Base-by-base conservation (phyloP, 1,140 invertebrate species). In the Sesamia nonagrioides region DNA sequence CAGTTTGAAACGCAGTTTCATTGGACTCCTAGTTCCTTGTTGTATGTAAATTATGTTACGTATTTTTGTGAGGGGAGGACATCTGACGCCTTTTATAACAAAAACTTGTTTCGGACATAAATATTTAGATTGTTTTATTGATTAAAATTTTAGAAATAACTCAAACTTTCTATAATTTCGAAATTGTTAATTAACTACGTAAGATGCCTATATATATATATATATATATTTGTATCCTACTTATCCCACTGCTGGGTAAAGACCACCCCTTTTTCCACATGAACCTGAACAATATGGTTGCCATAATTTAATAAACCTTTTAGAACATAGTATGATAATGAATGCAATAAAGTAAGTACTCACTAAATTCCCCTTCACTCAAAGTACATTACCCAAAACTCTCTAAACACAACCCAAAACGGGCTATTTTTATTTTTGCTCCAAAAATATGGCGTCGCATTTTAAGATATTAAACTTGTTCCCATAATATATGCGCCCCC, bases 391-490 rank as follows among this genome's bases (percentile, higher is more conserved):
- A 56, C 37, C 18, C 6, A 73, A 73, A 42, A 21, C 48, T 50
- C 66, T 17, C 45, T 27, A 54, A 52, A 73, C 48, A 11, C 27
- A 37, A 18, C 48, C 69, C 18, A 73, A 73, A 73, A 48, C 35
- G 18, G 37, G 21, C 35, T 75, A 27, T 75, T 75, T 75, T 35
- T 82, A 78, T 81, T 78, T 86, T 85, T 86, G 82, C 37, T 21
- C 18, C 60, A 86, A 81, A 87, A 75, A 42, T 82, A 87, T 79
- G 82, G 73, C 71, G 80, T 80, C 78, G 79, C 82, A 81, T 92
- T 92, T 89, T 90, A 90, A 91, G 89, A 92, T 94, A 94, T 92
- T 92, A 92, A 91, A 92, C 85, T 89, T 87, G 77, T 88, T 82
- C 83, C 37, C 71, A 82, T 89, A 92, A 91, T 88, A 87, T 75